These are phyloP conservation scores for Mionectes macconnelli DNA, from an alignment of 2,113 vertebrate genomes.

Conservation along the genomic window DNA sequence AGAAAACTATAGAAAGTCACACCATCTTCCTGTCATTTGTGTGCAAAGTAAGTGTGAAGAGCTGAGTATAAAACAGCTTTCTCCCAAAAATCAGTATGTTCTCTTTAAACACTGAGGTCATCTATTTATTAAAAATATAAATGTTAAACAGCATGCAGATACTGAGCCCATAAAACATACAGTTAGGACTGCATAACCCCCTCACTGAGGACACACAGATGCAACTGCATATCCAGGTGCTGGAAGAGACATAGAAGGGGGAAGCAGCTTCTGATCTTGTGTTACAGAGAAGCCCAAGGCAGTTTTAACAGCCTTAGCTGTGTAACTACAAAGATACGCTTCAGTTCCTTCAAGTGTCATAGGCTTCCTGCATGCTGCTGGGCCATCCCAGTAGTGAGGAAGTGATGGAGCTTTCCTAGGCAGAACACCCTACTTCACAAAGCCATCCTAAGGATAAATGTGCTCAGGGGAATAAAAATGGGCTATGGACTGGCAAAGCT, in stretches of 20 bases:
- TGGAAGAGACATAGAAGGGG: neutral
- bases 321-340: neutral
- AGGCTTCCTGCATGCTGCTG: neutral
- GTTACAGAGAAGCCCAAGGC: neutral
- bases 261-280: neutral
- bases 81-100: neutral
- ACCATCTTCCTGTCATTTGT: neutral
- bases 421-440: neutral
- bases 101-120: neutral
- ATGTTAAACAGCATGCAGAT: neutral
- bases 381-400: neutral
- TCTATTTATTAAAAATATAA: neutral
- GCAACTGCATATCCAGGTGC: neutral
- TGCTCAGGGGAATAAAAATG: neutral
- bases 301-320: neutral
- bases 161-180: neutral
- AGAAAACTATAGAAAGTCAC: neutral
- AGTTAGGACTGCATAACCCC: neutral
- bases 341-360: neutral
- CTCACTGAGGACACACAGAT: neutral
- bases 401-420: neutral
- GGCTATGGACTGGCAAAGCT: neutral
- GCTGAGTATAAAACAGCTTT: neutral
- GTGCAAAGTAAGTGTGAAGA: neutral
- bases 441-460: neutral